These are phyloP conservation scores for Philopedon plagiatum DNA, from an alignment of 2,888 invertebrate species.

Conservation along the genomic window DNA sequence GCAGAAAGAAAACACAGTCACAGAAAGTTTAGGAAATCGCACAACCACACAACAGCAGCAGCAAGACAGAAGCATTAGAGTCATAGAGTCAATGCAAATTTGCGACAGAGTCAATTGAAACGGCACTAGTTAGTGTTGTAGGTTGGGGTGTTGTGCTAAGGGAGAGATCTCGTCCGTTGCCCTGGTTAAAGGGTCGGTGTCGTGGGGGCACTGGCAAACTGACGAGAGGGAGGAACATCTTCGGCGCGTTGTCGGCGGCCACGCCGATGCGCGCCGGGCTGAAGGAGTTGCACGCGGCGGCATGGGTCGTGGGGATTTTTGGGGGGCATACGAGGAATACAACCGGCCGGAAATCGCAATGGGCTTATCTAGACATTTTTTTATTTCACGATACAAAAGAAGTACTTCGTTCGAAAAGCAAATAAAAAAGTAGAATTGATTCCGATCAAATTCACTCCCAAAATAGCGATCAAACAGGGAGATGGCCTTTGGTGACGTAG, in stretches of 20 bases:
- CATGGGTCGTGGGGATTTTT: conserved; percentile 23
- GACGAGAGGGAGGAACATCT: conserved; percentile 46
- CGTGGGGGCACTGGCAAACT: conserved; percentile 46
- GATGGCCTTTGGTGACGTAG: no score
- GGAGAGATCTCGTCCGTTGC: conserved; percentile 40
- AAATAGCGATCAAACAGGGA: no score
- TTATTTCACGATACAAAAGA: no score
- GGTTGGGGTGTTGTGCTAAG: conserved; percentile 37
- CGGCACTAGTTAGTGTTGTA: conserved; percentile 42
- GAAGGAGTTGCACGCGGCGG: conserved; percentile 38
- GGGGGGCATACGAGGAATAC: conserved; percentile 7
- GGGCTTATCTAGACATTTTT: no score
- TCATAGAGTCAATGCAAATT: conserved; percentile 34
- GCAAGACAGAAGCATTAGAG: conserved; percentile 50
- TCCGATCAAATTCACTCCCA: no score
- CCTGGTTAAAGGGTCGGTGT: conserved; percentile 44
- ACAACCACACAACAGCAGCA: conserved; percentile 52
- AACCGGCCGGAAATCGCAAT: conserved; percentile 13
- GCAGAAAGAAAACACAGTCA: conserved; percentile 56
- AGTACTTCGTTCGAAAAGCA: no score
- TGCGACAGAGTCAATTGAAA: conserved; percentile 22
- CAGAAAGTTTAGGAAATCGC: conserved; percentile 51
- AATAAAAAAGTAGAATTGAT: no score
- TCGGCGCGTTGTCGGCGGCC: conserved; percentile 35
- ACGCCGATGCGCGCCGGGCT: conserved; percentile 33